Evolutionary conservation across 2,797 vertebrate species (phyloP).

Genomic region (Sebastes oblongus): DNA sequence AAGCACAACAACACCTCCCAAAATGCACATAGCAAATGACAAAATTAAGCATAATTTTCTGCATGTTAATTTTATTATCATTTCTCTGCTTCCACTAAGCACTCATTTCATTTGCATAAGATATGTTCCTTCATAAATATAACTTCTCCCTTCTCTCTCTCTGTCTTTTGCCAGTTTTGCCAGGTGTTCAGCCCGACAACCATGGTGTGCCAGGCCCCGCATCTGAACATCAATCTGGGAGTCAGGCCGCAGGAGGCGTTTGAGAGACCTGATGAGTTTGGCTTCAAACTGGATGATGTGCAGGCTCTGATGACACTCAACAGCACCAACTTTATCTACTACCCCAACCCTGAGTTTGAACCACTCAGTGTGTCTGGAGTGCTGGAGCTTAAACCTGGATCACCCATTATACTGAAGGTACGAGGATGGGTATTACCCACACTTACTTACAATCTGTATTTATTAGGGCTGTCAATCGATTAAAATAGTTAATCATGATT

Average conservation of each 20-base stretch:
- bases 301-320: constrained; percentile 92
- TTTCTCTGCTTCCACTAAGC: neutral
- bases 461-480: too few relatives aligned
- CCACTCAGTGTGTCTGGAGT: constrained; percentile 89
- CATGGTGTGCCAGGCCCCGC: constrained; percentile 96
- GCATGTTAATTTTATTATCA: neutral
- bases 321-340: constrained; percentile 94
- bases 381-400: constrained; percentile 96
- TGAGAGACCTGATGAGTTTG: constrained; percentile 93
- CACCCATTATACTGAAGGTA: constrained; percentile 97
- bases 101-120: neutral
- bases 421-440: neutral
- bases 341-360: constrained; percentile 95
- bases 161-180: constrained; percentile 82
- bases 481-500: too few relatives aligned
- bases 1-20: neutral
- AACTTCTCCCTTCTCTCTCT: neutral
- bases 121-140: neutral
- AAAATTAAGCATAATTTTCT: neutral
- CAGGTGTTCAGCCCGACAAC: constrained; percentile 90
- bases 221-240: constrained; percentile 83
- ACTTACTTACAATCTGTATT: neutral
- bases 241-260: constrained; percentile 85
- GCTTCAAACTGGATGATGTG: constrained; percentile 95
- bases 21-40: neutral